phyloP scores from a whole-genome alignment of 2,113 vertebrate species.

The Microcebus jonahi region DNA sequence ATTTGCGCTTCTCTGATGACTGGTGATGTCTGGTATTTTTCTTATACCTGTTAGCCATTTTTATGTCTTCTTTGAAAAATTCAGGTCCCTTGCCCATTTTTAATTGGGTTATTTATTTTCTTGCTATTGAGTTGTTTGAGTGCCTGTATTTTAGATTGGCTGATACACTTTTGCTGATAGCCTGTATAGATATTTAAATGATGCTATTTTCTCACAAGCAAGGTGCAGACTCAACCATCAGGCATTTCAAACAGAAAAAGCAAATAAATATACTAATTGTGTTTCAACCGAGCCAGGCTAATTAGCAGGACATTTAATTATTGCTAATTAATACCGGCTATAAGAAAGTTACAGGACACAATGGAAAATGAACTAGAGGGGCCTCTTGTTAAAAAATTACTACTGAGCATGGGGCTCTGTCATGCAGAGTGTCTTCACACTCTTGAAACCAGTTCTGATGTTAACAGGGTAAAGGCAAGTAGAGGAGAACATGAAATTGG shows the following conservation, averaged over 20 bases:
- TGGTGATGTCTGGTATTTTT: background rate
- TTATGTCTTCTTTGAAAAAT: background rate
- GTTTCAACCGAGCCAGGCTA: background rate
- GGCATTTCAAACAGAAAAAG: background rate
- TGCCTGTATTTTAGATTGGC: background rate
- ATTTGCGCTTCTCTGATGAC: background rate
- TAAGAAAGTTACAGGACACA: background rate
- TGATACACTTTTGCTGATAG: background rate
- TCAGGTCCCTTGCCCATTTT: background rate
- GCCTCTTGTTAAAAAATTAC: background rate
- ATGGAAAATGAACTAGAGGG: background rate
- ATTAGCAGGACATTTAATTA: constrained; percentile 66
- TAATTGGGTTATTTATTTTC: background rate
- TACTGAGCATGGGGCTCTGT: too few species aligned
- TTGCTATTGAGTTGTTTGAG: background rate
- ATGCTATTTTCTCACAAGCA: background rate
- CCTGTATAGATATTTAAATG: background rate
- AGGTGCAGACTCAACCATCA: background rate
- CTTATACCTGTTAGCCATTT: background rate
- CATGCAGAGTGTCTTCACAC: too few species aligned
- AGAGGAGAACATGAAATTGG: background rate
- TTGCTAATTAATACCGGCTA: background rate
- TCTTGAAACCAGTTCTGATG: background rate
- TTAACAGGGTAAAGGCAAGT: background rate
- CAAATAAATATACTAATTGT: background rate